Evolutionary conservation across 1,140 invertebrate species (phyloP).

Genomic region (Drosophila pseudoobscura): DNA sequence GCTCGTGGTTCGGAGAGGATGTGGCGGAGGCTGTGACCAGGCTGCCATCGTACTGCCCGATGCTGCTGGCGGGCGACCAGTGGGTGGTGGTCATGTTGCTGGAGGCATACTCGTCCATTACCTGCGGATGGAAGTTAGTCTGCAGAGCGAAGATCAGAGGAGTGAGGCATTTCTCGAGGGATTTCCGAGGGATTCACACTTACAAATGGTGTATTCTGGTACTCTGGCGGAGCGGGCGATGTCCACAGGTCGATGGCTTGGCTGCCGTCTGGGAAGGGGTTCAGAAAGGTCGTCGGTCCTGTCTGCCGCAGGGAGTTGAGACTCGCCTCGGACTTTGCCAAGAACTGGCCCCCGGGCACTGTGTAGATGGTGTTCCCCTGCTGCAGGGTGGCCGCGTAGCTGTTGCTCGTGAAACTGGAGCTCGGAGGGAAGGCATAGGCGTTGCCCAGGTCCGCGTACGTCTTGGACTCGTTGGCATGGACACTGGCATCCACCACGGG

Average conservation of each 20-base stretch:
- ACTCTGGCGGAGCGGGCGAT: conserved; percentile 42
- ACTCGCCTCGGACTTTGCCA: conserved; percentile 71
- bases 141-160: conserved; percentile 20
- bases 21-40: conserved; percentile 42
- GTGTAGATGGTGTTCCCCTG: conserved; percentile 73
- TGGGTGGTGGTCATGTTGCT: conserved; percentile 60
- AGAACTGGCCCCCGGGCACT: conserved; percentile 58
- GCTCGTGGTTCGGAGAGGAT: conserved; percentile 46
- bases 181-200: conserved; percentile 32
- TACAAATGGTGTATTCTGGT: conserved; percentile 64
- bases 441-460: conserved; percentile 77
- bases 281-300: conserved; percentile 50
- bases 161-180: background rate
- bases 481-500: conserved; percentile 58
- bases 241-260: conserved; percentile 62
- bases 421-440: conserved; percentile 62
- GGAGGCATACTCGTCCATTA: conserved; percentile 67
- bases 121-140: conserved; percentile 72
- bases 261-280: conserved; percentile 52
- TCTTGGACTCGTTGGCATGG: conserved; percentile 72
- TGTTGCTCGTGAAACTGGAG: conserved; percentile 59
- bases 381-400: conserved; percentile 55
- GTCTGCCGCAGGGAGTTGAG: conserved; percentile 58
- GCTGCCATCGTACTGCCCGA: conserved; percentile 58
- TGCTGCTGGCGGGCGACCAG: conserved; percentile 51